Evolutionary conservation across 2,797 vertebrate species (phyloP).

Genomic region (Orientallactaga sibirica): DNA sequence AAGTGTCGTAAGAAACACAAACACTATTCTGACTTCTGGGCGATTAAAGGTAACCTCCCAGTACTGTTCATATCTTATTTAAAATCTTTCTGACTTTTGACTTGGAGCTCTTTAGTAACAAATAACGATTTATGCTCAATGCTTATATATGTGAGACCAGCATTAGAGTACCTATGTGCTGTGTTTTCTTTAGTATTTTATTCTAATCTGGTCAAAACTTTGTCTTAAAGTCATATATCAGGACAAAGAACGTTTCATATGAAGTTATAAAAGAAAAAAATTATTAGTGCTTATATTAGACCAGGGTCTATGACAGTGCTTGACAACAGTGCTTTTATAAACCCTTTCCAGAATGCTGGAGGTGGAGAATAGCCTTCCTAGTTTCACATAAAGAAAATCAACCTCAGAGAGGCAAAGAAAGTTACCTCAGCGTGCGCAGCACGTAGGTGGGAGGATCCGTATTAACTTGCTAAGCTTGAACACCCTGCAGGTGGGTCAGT

Average conservation of each 20-base stretch:
- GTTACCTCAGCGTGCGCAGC: not conserved
- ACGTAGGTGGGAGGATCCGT: fast-evolving
- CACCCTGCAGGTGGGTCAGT: not conserved
- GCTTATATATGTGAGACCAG: not conserved
- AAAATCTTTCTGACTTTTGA: constrained; percentile 11
- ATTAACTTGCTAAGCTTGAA: not conserved
- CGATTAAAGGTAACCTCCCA: not conserved
- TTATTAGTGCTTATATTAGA: not conserved
- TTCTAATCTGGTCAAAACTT: not conserved
- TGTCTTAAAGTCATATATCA: not conserved
- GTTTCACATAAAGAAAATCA: constrained; percentile 6
- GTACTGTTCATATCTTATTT: not conserved
- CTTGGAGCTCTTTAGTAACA: not conserved
- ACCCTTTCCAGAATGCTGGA: not conserved
- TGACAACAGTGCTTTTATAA: not conserved
- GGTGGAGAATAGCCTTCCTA: not conserved
- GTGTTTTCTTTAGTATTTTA: not conserved
- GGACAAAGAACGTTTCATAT: not conserved
- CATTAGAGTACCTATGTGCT: not conserved
- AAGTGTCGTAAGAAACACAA: constrained; percentile 10
- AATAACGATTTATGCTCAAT: not conserved
- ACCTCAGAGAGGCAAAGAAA: not conserved
- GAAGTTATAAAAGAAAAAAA: constrained; percentile 43
- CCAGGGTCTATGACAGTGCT: not conserved
- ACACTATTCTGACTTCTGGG: not conserved